These are phyloP conservation scores for Tricholauxania praeusta DNA, from an alignment of 2,888 invertebrate genomes.

Conservation along the genomic window DNA sequence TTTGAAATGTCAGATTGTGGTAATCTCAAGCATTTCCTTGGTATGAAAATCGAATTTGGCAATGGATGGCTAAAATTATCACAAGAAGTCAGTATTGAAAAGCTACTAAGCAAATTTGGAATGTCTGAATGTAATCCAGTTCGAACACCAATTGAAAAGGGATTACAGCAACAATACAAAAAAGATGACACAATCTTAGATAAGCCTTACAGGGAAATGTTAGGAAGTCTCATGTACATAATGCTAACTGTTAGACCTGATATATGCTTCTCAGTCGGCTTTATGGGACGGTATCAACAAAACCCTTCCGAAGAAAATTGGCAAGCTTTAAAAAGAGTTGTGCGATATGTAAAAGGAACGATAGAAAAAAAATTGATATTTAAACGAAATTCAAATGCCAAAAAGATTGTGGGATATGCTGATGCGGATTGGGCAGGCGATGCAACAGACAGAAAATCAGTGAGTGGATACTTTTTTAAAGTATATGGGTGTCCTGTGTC, in stretches of 20 bases:
- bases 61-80: not conserved
- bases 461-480: slow-evolving; percentile 38
- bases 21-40: slow-evolving; percentile 29
- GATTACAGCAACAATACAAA: slow-evolving; percentile 20
- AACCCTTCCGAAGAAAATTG: slow-evolving; percentile 29
- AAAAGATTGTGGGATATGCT: not conserved
- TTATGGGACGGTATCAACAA: slow-evolving; percentile 37
- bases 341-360: not conserved
- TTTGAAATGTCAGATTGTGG: slow-evolving; percentile 39
- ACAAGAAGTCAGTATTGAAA: slow-evolving; percentile 30
- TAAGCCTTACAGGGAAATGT: not conserved
- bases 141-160: slow-evolving; percentile 32
- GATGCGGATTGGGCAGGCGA: slow-evolving; percentile 37
- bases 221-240: slow-evolving; percentile 31
- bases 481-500: slow-evolving; percentile 36
- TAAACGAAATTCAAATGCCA: not conserved
- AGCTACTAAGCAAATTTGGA: slow-evolving; percentile 37
- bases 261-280: slow-evolving; percentile 32
- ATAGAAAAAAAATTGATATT: not conserved
- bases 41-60: slow-evolving; percentile 33
- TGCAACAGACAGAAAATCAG: slow-evolving; percentile 38
- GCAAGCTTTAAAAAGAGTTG: not conserved
- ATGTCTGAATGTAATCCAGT: slow-evolving; percentile 39
- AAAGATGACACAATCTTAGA: not conserved
- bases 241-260: slow-evolving; percentile 36